Percentiles rank a stretch among this genome's conserved stretches.
These are phyloP conservation scores for Petaurus breviceps DNA, from an alignment of 2,113 vertebrate genomes.

Conservation along the genomic window DNA sequence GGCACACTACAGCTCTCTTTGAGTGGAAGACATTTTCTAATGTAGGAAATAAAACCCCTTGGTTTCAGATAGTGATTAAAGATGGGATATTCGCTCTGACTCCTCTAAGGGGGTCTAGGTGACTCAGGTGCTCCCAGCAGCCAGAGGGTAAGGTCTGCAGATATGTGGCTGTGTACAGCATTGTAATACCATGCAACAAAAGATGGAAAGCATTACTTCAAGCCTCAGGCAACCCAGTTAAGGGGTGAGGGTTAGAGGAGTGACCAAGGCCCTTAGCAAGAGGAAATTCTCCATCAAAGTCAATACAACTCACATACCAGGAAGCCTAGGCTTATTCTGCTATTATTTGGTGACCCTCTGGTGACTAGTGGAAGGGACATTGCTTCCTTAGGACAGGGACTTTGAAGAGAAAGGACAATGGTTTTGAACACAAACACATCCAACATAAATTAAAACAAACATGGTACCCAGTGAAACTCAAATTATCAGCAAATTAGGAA, in stretches of 20 bases:
- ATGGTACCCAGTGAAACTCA: not conserved
- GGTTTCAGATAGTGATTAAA: conserved; percentile 56
- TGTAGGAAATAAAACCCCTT: conserved; percentile 60
- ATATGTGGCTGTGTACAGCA: not conserved
- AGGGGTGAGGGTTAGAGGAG: not conserved
- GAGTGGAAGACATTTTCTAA: conserved; percentile 56
- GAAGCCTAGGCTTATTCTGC: not conserved
- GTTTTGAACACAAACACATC: not conserved
- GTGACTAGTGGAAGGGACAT: not conserved
- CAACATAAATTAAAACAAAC: not conserved
- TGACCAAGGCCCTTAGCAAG: not conserved
- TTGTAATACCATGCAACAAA: not conserved
- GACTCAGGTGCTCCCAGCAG: not conserved
- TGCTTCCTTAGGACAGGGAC: not conserved
- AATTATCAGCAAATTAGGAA: not conserved
- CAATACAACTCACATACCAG: not conserved
- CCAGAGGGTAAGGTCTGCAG: not conserved
- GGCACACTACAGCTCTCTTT: conserved; percentile 26
- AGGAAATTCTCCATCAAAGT: not conserved
- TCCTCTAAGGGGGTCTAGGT: not conserved
- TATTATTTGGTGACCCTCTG: not conserved
- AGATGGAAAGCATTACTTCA: not conserved
- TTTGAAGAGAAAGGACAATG: not conserved
- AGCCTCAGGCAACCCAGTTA: not conserved
- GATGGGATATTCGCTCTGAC: conserved; percentile 23